Percentiles rank a stretch among this genome's conserved stretches.
Evolutionary conservation across 2,888 invertebrate species (phyloP).

Genomic region (Leptinotarsa tumamoca): DNA sequence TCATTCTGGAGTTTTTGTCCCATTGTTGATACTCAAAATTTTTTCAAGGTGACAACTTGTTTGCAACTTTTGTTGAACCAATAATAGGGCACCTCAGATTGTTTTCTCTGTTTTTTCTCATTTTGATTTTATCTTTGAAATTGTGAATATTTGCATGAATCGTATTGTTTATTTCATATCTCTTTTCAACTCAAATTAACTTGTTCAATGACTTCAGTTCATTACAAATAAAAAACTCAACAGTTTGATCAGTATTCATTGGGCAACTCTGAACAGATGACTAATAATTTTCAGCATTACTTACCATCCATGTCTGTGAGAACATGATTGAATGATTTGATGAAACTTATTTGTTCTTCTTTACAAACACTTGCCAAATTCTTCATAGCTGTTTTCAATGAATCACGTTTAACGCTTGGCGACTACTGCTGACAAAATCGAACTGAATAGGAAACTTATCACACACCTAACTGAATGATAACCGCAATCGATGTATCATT

Average conservation of each 20-base stretch:
- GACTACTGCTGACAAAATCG: not conserved
- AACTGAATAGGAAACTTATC: not conserved
- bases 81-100: too few relatives aligned
- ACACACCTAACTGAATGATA: not conserved
- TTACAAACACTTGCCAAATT: conserved; percentile 40
- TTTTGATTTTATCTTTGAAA: too few relatives aligned
- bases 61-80: too few relatives aligned
- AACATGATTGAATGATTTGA: conserved; percentile 46
- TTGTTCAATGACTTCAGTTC: too few relatives aligned
- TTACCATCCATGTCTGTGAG: conserved; percentile 43
- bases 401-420: not conserved
- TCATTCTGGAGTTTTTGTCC: too few relatives aligned
- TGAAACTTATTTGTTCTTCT: conserved; percentile 46
- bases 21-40: too few relatives aligned
- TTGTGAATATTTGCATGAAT: too few relatives aligned
- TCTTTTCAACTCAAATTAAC: too few relatives aligned
- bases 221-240: too few relatives aligned
- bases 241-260: not conserved
- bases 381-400: conserved; percentile 26
- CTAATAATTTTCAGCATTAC: not conserved
- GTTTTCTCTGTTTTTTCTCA: too few relatives aligned
- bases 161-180: too few relatives aligned
- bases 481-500: not conserved
- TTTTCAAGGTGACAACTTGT: too few relatives aligned
- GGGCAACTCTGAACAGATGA: not conserved